These are phyloP conservation scores for Leontocebus nigricollis DNA, from an alignment of 2,797 vertebrate genomes.

Conservation along the genomic window DNA sequence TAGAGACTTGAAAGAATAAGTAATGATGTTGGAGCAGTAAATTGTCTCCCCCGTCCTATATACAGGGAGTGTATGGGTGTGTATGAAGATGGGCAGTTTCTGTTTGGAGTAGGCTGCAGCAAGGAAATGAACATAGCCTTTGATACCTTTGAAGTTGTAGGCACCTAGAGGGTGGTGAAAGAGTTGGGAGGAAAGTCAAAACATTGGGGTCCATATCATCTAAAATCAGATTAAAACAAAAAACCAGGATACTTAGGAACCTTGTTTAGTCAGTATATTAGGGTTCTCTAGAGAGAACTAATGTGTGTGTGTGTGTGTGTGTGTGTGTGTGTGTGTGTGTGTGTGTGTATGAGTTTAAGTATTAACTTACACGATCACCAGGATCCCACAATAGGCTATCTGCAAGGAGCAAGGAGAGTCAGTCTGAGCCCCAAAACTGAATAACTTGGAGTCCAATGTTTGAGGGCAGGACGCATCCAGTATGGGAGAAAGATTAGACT, in stretches of 20 bases:
- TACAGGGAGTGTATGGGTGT: background rate
- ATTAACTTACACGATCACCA: background rate
- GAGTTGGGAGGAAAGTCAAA: background rate
- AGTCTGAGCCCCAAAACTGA: background rate
- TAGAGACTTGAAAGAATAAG: background rate
- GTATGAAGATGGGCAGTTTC: background rate
- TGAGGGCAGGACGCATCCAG: background rate
- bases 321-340: too few relatives aligned
- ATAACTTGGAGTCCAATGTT: background rate
- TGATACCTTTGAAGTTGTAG: background rate
- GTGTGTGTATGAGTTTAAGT: background rate
- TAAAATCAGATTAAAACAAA: slow-evolving; percentile 38
- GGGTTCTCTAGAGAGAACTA: background rate
- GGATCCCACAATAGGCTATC: background rate
- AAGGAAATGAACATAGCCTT: background rate
- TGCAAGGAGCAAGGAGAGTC: background rate
- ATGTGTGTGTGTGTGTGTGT: too few relatives aligned
- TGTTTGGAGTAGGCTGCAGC: background rate
- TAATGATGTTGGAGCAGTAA: background rate
- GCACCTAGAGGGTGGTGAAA: background rate
- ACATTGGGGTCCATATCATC: background rate
- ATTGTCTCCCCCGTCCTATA: background rate
- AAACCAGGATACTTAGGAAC: background rate
- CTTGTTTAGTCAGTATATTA: background rate
- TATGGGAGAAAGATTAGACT: background rate